A percentile compares a stretch with the other conserved stretches of the same genome.
phyloP scores from a whole-genome alignment of 2,888 invertebrate species.

The Seira sanloemensis region DNA sequence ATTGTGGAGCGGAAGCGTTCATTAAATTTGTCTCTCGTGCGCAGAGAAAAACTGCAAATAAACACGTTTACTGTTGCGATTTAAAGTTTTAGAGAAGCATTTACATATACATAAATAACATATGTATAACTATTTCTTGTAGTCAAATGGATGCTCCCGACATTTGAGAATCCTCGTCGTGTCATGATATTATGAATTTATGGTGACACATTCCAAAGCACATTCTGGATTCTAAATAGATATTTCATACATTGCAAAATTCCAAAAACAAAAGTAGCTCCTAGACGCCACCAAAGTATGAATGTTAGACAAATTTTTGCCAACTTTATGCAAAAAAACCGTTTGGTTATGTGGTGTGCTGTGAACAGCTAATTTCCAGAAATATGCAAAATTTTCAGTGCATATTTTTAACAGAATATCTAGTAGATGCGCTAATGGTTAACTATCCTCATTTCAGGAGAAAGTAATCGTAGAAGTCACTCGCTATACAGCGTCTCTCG shows the following conservation, averaged over 20 bases:
- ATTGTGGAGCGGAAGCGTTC: not conserved
- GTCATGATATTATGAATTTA: not conserved
- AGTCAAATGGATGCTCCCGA: not conserved
- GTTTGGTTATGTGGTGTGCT: too few relatives aligned
- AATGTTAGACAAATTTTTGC: not conserved
- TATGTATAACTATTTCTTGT: too few relatives aligned
- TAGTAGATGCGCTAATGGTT: too few relatives aligned
- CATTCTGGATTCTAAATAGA: not conserved
- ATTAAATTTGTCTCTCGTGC: not conserved
- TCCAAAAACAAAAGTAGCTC: not conserved
- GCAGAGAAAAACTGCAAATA: not conserved
- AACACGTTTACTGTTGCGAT: too few relatives aligned
- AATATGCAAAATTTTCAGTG: not conserved
- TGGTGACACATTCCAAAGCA: not conserved
- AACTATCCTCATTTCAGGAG: not conserved
- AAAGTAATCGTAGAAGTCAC: not conserved
- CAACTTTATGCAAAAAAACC: too few relatives aligned
- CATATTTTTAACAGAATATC: not conserved
- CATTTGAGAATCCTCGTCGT: not conserved
- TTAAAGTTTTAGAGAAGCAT: too few relatives aligned
- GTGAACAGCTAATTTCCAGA: not conserved
- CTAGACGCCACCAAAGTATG: not conserved
- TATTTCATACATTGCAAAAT: not conserved
- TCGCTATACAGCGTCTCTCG: not conserved
- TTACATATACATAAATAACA: too few relatives aligned